phyloP scores from a whole-genome alignment of 2,888 invertebrate genomes.

The Dione vanillae region DNA sequence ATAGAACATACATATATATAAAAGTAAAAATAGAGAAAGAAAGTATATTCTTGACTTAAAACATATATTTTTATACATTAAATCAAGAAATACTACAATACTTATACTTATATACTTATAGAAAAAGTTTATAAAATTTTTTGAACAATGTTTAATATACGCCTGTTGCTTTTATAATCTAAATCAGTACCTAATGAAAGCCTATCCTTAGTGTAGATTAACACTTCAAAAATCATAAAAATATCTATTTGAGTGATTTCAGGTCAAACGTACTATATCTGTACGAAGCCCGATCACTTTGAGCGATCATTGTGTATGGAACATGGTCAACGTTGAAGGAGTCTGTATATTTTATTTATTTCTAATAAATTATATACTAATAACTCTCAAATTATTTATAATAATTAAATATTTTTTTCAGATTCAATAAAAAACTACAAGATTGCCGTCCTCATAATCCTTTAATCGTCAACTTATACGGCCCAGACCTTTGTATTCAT shows the following conservation, averaged over 20 bases:
- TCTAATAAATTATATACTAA: neutral
- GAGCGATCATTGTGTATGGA: slow-evolving; percentile 79
- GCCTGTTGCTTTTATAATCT: too few relatives aligned
- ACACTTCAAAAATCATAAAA: too few relatives aligned
- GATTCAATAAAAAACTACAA: slow-evolving; percentile 69
- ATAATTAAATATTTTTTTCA: slow-evolving; percentile 48
- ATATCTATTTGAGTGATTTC: slow-evolving; percentile 46
- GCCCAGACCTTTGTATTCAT: slow-evolving; percentile 70
- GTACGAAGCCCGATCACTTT: slow-evolving; percentile 72
- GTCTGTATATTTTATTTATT: slow-evolving; percentile 56
- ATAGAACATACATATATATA: too few relatives aligned
- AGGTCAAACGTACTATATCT: slow-evolving; percentile 76
- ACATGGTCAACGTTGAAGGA: slow-evolving; percentile 72
- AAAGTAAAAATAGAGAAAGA: too few relatives aligned
- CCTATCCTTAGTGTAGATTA: too few relatives aligned
- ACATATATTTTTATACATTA: too few relatives aligned
- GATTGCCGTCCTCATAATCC: slow-evolving; percentile 70
- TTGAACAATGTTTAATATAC: too few relatives aligned
- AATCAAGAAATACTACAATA: too few relatives aligned
- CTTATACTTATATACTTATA: too few relatives aligned
- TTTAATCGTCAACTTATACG: slow-evolving; percentile 64
- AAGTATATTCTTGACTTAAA: too few relatives aligned
- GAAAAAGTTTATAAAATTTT: too few relatives aligned
- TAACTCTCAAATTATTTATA: neutral
- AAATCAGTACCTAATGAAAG: too few relatives aligned